Evolutionary conservation across 2,888 invertebrate genomes (phyloP).

Genomic region (Gastrophysa polygoni): DNA sequence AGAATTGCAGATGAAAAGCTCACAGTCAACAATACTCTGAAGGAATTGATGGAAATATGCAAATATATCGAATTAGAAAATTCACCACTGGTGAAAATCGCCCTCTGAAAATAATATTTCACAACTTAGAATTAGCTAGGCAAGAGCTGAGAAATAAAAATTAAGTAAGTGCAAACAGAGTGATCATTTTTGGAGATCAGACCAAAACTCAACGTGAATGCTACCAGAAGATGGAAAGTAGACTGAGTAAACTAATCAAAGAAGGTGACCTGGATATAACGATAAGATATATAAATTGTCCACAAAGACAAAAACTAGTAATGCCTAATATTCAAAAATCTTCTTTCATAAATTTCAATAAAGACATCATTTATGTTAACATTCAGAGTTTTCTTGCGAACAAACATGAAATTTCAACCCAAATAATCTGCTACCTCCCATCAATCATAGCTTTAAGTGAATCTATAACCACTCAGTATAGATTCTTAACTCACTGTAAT

Average conservation of each 20-base stretch:
- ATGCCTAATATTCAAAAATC: constrained; percentile 6
- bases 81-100: neutral
- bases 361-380: constrained; percentile 9
- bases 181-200: constrained; percentile 4
- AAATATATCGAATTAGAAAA: constrained; percentile 2
- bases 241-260: neutral
- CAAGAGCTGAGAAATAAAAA: constrained; percentile 8
- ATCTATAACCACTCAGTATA: neutral
- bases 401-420: neutral
- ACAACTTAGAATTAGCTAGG: neutral
- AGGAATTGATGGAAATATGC: constrained; percentile 1
- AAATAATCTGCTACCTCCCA: neutral
- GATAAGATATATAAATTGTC: constrained; percentile 10
- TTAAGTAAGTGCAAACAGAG: neutral
- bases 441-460: constrained; percentile 7
- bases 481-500: neutral
- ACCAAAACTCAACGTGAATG: constrained; percentile 5
- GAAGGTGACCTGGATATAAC: neutral
- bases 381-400: constrained; percentile 6
- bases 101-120: constrained; percentile 5
- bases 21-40: neutral
- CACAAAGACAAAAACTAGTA: neutral
- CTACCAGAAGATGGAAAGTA: constrained; percentile 4
- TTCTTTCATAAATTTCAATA: neutral
- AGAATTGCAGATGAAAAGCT: constrained; percentile 4